These are phyloP conservation scores for Dipodomys stephensi DNA, from an alignment of 2,113 vertebrate genomes.

Conservation along the genomic window DNA sequence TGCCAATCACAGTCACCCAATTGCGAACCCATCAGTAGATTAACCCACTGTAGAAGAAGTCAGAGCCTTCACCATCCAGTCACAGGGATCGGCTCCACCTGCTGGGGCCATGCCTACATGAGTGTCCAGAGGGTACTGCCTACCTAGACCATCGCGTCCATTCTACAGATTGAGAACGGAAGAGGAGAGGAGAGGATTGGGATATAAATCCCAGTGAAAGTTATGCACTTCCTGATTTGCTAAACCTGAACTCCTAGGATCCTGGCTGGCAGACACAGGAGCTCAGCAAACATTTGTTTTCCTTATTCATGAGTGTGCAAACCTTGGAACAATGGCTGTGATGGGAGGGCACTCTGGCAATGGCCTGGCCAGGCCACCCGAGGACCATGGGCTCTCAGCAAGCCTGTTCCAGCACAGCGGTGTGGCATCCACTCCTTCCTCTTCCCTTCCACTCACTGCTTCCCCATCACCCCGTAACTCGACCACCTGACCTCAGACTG, in stretches of 20 bases:
- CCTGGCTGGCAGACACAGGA: no score
- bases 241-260: neutral
- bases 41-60: neutral
- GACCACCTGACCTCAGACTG: neutral
- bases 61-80: neutral
- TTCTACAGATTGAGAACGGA: neutral
- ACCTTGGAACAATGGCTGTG: neutral
- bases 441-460: neutral
- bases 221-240: neutral
- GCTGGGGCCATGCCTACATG: neutral
- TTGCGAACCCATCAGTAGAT: neutral
- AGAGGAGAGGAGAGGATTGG: neutral
- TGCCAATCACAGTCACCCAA: neutral
- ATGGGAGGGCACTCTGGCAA: accelerated
- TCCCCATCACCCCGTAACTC: neutral
- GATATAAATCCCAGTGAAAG: neutral
- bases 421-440: accelerated
- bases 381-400: no score
- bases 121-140: neutral
- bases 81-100: neutral
- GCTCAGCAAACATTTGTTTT: no score
- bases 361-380: neutral
- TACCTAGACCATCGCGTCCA: neutral
- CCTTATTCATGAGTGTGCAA: neutral
- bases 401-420: neutral